Evolutionary conservation across 1,140 invertebrate genomes (phyloP), one percentile per base, ranked within the genome.

Genomic region (Sarcophaga bullata): DNA sequence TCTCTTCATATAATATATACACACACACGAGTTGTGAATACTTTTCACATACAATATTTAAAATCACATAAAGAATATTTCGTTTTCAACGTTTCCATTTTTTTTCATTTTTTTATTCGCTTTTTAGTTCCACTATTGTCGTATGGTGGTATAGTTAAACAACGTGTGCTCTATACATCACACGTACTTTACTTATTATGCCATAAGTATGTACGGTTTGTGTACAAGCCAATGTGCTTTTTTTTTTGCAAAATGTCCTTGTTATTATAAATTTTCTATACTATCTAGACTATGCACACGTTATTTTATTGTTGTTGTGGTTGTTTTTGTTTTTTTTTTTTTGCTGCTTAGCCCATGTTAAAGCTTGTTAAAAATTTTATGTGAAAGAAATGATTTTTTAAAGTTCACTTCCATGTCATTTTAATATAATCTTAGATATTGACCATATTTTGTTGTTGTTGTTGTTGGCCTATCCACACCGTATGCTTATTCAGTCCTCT

Each of bases 341-440:
- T 48, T 76, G 73, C 25, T 73, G 73, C 46, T 76, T 48, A 49
- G 49, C 15, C 15, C 46, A 17, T 76, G 73, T 76, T 76, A 49
- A 49, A 76, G 73, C 73, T 76, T 76, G 73, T 76, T 76, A 76
- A 76, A 58, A 76, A 76, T 76, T 76, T 76, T 76, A 76, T 76
- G 47, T 76, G 73, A 76, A 76, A 76, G 73, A 76, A 76, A 76
- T 76, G 73, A 76, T 76, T 76, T 48, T 48, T 76, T 76, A 76
- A 76, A 76, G 73, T 76, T 76, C 47, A 76, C 48, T 76, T 76
- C 47, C 47, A 76, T 76, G 73, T 76, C 73, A 76, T 76, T 76
- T 76, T 76, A 76, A 76, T 76, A 76, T 76, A 76, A 76, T 76
- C 73, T 76, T 49, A 48, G 73, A 76, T 76, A 76, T 76, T 76